Evolutionary conservation across 1,140 invertebrate species (phyloP), one percentile per base, ranked within the genome.

Genomic region (Heliconius congener): DNA sequence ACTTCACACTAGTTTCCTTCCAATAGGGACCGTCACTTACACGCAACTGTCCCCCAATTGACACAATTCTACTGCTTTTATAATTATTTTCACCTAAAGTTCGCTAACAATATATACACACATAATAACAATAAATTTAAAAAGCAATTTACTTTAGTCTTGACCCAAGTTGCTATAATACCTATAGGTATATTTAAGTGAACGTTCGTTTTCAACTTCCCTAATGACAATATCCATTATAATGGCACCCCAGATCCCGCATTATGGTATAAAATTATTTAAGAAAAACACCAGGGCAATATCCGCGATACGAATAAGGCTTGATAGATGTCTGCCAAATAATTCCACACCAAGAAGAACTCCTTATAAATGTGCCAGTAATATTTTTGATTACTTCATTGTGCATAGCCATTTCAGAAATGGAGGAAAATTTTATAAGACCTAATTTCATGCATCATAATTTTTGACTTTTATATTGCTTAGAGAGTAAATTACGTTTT

Each of bases 211-310:
- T 46, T 46, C 13, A 55, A 19, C 18, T 55, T 55, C 52, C 55
- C 52, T 85, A 85, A 83, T 79, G 80, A 81, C 78, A 30, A 74
- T 79, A 85, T 85, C 78, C 80, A 80, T 84, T 82, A 82, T 71
- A 57, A 81, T 34, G 42, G n/a, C 55, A 60, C 73, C 70, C 74
- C 71, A 34, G n/a, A n/a, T 77, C 23, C 37, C 74, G n/a, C 37
- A 75, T 80, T 85, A 79, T 76, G 75, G 76, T 80, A 82, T 77
- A 73, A 75, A 80, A 77, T 81, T 52, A 52, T 52, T 82, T 79
- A 57, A 74, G 52, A 78, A 80, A 82, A 77, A 78, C 80, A 85
- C 82, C 80, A 78, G 42, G 57, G 80, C 78, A 83, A 83, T 83
- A 81, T 82, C 77, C 80, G 74, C 76, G 73, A 76, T 79, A 79